Conservation (phyloP, 2,888 invertebrate genomes). For the Orgyia antiqua region DNA sequence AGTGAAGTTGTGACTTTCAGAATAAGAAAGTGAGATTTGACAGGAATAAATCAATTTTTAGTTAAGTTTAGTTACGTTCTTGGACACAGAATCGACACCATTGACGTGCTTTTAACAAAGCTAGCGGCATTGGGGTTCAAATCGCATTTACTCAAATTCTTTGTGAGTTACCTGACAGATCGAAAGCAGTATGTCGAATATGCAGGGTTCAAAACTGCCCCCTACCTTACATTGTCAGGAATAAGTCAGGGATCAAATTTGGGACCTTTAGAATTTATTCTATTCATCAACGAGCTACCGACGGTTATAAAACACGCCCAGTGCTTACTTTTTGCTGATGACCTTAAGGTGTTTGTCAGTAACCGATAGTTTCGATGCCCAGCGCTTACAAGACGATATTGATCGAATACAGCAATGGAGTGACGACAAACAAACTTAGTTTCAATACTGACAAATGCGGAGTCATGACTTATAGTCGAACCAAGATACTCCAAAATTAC, state of each 20-base stretch:
- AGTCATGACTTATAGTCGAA: background rate
- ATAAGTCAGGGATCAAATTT: slow-evolving; percentile 3
- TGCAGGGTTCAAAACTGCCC: background rate
- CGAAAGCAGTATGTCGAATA: slow-evolving; percentile 7
- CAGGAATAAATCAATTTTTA: no score
- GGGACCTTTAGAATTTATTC: slow-evolving; percentile 1
- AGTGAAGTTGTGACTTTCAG: no score
- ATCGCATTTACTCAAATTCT: no score
- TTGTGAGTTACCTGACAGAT: no score
- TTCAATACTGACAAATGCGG: slow-evolving; percentile 2
- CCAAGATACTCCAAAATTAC: background rate
- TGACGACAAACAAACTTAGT: background rate
- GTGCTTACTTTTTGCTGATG: slow-evolving; percentile 5
- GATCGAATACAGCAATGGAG: background rate
- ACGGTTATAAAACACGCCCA: background rate
- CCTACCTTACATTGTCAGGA: slow-evolving; percentile 4
- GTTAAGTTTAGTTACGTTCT: no score
- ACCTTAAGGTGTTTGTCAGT: slow-evolving; percentile 1
- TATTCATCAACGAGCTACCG: slow-evolving; percentile 4
- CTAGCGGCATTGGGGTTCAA: no score
- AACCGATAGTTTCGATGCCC: background rate
- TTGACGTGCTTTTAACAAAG: no score
- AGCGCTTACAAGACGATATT: slow-evolving; percentile 1
- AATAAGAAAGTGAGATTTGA: no score
- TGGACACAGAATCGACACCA: no score